Base-by-base conservation (phyloP, 2,113 vertebrate species). In the Bufo bufo region DNA sequence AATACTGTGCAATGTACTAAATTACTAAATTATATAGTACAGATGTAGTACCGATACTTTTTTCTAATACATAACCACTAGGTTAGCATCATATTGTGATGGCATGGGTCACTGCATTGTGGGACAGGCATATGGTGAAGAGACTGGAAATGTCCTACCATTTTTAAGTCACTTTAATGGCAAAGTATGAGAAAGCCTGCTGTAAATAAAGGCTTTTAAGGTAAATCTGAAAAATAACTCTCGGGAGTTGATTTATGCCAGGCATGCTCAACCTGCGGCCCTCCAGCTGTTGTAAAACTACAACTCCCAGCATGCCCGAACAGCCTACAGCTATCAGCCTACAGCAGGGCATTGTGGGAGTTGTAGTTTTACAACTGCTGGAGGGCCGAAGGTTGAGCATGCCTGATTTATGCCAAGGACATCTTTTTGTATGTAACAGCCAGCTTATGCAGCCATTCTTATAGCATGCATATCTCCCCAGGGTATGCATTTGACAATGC, bases 121-220 rank as follows among this genome's bases (percentile, higher is more conserved):
- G 49, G 6, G 72, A 16, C 72, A 75, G 72, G 45, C 72, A 75
- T 75, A 75, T 75, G 47, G 72, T 6, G 45, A 10, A 10, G 9
- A 50, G 17, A 3, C 16, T 74, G 14, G 14, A 47, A 16, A 47
- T 19, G 14, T 17, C 16, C 16, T 47, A 74, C 16, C 71, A 33
- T 49, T 75, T 71, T 75, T 75, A 75, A 49, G 45, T 50, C 45
- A 49, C 17, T 8, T 13, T 10, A 75, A 49, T 49, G 4, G 72
- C 45, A 10, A 12, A 20, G 47, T 17, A 50, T 75, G 33, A 33
- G 71, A 45, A 43, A 74, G 14, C 16, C 19, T 45, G 43, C 47
- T 19, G 47, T 75, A 50, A 75, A 75, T 14, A 72, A 72, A n/a
- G 43, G 33, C 72, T 75, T 75, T 75, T 50, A 75, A 75, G 19